Evolutionary conservation across 1,140 invertebrate species (phyloP), one percentile per base, ranked within the genome.

Genomic region (Watersipora subatra): DNA sequence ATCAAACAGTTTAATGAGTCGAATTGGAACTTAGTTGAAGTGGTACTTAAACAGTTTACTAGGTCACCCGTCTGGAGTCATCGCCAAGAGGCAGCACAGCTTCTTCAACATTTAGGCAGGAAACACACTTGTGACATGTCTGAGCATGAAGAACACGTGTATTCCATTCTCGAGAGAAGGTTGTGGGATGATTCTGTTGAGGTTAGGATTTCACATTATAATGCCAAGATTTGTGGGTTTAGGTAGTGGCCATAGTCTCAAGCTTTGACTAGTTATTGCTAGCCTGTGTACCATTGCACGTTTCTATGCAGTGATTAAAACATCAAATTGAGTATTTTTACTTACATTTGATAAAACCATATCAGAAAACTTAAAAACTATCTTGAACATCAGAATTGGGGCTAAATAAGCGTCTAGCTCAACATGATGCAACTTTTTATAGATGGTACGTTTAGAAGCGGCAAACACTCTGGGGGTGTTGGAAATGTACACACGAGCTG

Each of bases 151-250:
- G 78, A 77, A 7, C 68, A 71, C 30, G 71, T 77, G 2, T 79
- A 77, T 66, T 63, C 67, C n/a, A 64, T 75, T 19, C 66, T 79
- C 26, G 73, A 73, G 64, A 68, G 66, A 64, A 69, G 73, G 58
- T 64, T 79, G 1, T 79, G 76, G 73, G 77, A 78, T 69, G 78
- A 79, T 57, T 75, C 77, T 19, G 76, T 65, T 57, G 66, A 64
- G 63, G 76, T 76, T 69, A 64, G 67, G 61, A n/a, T 12, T 24
- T 15, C 20, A 20, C 2, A 29, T 28, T 63, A n/a, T 63, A 17
- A 17, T 34, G 61, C n/a, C n/a, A n/a, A n/a, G n/a, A n/a, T n/a
- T n/a, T n/a, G n/a, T n/a, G n/a, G n/a, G n/a, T n/a, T n/a, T n/a
- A n/a, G n/a, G n/a, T n/a, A n/a, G n/a, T n/a, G n/a, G n/a, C n/a